Evolutionary conservation across 2,797 vertebrate genomes (phyloP).

Genomic region (Falco rusticolus): DNA sequence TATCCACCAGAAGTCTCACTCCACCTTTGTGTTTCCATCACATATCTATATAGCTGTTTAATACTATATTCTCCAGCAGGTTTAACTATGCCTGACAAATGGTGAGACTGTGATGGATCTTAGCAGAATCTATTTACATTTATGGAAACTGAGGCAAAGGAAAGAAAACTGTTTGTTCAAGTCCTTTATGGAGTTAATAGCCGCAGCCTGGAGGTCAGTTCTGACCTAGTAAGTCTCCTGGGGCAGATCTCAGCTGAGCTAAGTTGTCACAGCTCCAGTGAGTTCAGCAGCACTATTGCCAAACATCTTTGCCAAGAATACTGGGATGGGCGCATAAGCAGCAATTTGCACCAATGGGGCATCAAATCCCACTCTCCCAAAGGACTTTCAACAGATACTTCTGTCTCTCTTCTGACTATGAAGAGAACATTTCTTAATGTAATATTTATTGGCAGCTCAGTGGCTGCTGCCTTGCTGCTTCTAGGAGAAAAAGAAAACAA

Average conservation of each 20-base stretch:
- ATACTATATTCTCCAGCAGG: not conserved
- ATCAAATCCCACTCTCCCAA: not conserved
- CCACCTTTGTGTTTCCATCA: not conserved
- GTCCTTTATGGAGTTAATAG: not conserved
- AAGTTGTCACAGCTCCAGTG: not conserved
- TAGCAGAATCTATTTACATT: not conserved
- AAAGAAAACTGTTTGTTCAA: not conserved
- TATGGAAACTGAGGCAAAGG: not conserved
- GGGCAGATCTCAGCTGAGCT: not conserved
- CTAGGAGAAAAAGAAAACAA: not conserved
- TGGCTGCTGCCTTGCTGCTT: not conserved
- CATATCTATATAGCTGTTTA: not conserved
- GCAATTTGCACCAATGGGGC: not conserved
- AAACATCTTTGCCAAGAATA: not conserved
- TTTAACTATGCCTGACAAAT: not conserved
- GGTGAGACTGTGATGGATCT: not conserved
- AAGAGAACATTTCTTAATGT: not conserved
- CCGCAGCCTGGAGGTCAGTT: not conserved
- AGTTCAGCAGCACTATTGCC: not conserved
- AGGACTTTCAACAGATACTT: not conserved
- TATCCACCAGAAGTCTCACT: not conserved
- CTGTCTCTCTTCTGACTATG: not conserved
- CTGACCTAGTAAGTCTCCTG: not conserved
- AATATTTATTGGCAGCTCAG: not conserved
- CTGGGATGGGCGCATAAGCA: not conserved